Evolutionary conservation across 2,888 invertebrate species (phyloP).

Genomic region (Noctua janthina): DNA sequence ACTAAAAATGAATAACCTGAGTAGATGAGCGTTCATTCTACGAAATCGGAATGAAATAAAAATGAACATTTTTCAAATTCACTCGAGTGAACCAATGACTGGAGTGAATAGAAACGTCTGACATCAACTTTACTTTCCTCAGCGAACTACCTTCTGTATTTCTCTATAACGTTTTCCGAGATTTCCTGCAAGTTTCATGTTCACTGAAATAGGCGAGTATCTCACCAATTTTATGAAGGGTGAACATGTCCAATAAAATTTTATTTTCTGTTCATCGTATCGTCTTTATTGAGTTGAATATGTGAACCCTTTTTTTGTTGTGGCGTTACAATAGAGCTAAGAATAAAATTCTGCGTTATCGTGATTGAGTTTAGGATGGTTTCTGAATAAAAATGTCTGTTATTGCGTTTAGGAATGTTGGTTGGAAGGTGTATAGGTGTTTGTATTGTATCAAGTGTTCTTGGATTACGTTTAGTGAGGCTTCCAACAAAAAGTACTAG

Average conservation of each 20-base stretch:
- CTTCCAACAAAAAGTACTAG: background rate
- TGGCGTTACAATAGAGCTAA: slow-evolving; percentile 27
- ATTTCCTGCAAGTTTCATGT: slow-evolving; percentile 45
- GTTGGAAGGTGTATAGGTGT: background rate
- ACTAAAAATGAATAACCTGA: background rate
- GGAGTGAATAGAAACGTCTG: background rate
- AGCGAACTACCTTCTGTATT: slow-evolving; percentile 10
- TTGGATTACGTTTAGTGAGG: background rate
- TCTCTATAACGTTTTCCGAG: slow-evolving; percentile 13
- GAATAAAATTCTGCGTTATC: slow-evolving; percentile 44
- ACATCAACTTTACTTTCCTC: background rate
- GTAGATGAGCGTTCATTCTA: background rate
- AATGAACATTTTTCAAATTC: background rate
- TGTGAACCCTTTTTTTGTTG: slow-evolving; percentile 48
- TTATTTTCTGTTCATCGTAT: slow-evolving; percentile 61
- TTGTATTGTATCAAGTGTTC: background rate
- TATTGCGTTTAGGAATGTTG: background rate
- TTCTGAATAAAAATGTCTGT: slow-evolving; percentile 16
- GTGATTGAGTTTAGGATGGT: slow-evolving; percentile 37
- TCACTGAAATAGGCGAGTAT: slow-evolving; percentile 47
- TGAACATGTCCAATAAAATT: slow-evolving; percentile 58
- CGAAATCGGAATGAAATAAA: background rate
- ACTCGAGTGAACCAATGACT: background rate
- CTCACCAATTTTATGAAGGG: slow-evolving; percentile 57
- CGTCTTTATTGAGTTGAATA: slow-evolving; percentile 59